Conservation (phyloP, 2,888 invertebrate species). For the Stenodema calcarata region DNA sequence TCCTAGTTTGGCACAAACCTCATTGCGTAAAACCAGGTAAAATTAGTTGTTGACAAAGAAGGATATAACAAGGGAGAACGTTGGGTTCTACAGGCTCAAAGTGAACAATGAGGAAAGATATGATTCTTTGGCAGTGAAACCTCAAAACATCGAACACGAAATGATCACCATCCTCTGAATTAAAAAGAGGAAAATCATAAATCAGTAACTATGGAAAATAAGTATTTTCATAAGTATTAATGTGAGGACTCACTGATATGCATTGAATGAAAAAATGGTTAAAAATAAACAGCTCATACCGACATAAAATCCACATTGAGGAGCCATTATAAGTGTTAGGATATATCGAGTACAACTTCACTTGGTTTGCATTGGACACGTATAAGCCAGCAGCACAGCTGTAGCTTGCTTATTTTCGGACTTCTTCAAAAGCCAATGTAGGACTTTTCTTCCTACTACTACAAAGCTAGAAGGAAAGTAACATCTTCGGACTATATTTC, state of each 20-base stretch:
- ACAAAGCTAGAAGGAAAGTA: constrained; percentile 33
- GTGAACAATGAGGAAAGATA: neutral
- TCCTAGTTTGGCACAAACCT: too few species aligned
- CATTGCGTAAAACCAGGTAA: too few species aligned
- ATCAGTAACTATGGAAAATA: neutral
- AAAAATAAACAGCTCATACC: neutral
- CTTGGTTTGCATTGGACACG: neutral
- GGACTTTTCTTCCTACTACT: neutral
- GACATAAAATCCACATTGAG: neutral
- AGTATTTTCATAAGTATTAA: neutral
- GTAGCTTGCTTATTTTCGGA: neutral
- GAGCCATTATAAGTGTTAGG: neutral
- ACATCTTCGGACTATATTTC: constrained; percentile 52
- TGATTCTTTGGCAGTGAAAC: neutral
- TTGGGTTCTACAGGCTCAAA: too few species aligned
- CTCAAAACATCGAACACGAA: neutral
- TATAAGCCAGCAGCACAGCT: neutral
- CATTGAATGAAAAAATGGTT: neutral
- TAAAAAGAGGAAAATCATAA: neutral
- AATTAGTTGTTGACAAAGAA: too few species aligned
- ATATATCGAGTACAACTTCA: neutral
- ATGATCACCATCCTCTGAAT: neutral
- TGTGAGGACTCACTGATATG: neutral
- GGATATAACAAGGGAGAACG: too few species aligned
- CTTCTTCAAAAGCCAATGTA: neutral